Evolutionary conservation across 2,113 vertebrate genomes (phyloP).

Genomic region (Eudyptes chrysolophus): DNA sequence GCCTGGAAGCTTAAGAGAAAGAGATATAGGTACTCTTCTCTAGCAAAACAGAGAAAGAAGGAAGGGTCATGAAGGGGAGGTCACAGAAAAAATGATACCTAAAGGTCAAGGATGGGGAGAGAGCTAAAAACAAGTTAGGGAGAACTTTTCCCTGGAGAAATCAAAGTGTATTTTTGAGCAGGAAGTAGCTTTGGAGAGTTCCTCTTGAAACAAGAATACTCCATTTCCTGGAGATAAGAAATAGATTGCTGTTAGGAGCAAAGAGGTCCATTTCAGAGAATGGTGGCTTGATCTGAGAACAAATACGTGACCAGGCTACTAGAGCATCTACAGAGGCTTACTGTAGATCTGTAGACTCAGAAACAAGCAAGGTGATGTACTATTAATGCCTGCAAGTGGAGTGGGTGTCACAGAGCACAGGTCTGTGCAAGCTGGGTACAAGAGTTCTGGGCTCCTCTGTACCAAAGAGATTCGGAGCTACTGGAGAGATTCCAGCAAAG

Average conservation of each 20-base stretch:
- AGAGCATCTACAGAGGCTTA: neutral
- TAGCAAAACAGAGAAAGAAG: neutral
- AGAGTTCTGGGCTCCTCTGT: neutral
- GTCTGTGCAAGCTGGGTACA: neutral
- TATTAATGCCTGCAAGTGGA: neutral
- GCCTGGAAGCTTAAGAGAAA: neutral
- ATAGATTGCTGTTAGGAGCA: neutral
- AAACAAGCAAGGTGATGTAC: neutral
- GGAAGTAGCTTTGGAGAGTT: constrained; percentile 58
- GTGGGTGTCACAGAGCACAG: rapidly evolving
- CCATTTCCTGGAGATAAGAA: constrained; percentile 49
- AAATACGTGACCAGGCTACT: neutral
- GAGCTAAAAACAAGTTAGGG: constrained; percentile 26
- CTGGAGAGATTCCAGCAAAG: neutral
- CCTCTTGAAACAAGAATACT: constrained; percentile 45
- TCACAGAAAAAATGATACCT: neutral
- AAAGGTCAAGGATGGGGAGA: constrained; percentile 52
- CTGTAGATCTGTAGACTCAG: neutral
- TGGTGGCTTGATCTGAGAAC: neutral
- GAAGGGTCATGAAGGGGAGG: neutral
- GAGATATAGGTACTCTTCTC: neutral
- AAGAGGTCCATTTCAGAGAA: constrained; percentile 3
- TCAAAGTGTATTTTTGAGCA: constrained; percentile 45
- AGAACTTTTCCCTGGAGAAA: constrained; percentile 39
- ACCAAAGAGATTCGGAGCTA: neutral